Percentiles rank a stretch among this genome's conserved stretches.
These are phyloP conservation scores for Akabosia matsudoensis DNA, from an alignment of 1,140 invertebrate genomes.

Conservation along the genomic window DNA sequence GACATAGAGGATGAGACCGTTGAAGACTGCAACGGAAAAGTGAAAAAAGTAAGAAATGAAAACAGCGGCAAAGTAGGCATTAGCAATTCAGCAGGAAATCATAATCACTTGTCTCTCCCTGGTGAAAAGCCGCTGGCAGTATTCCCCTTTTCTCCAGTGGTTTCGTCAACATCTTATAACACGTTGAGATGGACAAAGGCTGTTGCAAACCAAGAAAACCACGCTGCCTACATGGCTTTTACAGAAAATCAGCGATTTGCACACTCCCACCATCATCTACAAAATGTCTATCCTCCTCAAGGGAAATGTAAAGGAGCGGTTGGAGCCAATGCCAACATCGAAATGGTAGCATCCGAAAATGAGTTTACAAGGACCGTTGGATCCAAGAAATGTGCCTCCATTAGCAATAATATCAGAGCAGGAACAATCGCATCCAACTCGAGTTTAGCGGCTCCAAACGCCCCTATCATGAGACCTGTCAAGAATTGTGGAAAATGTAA, in stretches of 20 bases:
- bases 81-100: constrained; percentile 10
- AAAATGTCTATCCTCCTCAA: not conserved
- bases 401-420: not conserved
- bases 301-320: not conserved
- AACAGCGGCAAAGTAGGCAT: not conserved
- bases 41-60: not conserved
- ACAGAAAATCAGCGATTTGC: not conserved
- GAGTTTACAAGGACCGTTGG: not conserved
- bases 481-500: not conserved
- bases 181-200: constrained; percentile 7
- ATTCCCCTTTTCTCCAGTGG: not conserved
- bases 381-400: not conserved
- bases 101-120: not conserved
- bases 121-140: not conserved
- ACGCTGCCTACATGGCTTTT: not conserved
- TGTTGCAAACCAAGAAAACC: constrained; percentile 6
- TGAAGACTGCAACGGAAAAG: not conserved
- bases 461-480: not conserved
- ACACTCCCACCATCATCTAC: not conserved
- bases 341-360: not conserved
- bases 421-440: not conserved
- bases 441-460: not conserved
- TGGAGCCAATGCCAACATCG: not conserved
- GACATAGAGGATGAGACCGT: not conserved
- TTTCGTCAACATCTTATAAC: not conserved